These are phyloP conservation scores for Dyspetes luteomarginatus DNA, from an alignment of 2,888 invertebrate species.

Conservation along the genomic window DNA sequence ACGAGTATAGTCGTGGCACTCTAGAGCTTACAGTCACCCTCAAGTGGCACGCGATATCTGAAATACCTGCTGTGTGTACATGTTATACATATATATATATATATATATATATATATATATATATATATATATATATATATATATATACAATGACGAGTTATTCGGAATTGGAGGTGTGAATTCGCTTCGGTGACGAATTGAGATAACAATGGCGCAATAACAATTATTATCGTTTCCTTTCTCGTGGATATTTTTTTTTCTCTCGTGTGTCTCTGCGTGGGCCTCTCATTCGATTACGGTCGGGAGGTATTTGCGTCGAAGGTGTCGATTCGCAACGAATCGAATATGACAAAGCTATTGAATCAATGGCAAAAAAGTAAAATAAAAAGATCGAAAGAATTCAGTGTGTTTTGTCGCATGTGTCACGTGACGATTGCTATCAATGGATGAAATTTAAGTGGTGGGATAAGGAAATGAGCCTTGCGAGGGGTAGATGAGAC, in stretches of 20 bases:
- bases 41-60: slow-evolving; percentile 63
- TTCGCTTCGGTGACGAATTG: slow-evolving; percentile 56
- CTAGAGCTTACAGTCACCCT: slow-evolving; percentile 52
- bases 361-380: slow-evolving; percentile 13
- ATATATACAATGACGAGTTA: neutral
- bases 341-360: slow-evolving; percentile 53
- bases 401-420: too few relatives aligned
- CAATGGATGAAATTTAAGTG: too few relatives aligned
- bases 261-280: neutral
- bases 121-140: too few relatives aligned
- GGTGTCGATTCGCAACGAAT: slow-evolving; percentile 58
- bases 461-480: too few relatives aligned
- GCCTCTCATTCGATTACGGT: slow-evolving; percentile 40
- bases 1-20: slow-evolving; percentile 56
- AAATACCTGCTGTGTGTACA: slow-evolving; percentile 30
- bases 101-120: too few relatives aligned
- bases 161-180: slow-evolving; percentile 55
- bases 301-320: slow-evolving; percentile 41
- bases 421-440: too few relatives aligned
- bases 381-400: too few relatives aligned
- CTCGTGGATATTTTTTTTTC: slow-evolving; percentile 6
- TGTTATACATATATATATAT: neutral
- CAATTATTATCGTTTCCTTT: slow-evolving; percentile 54
- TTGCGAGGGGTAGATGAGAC: too few relatives aligned
- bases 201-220: slow-evolving; percentile 56